Evolutionary conservation across 1,140 invertebrate genomes (phyloP), one percentile per base, ranked within the genome.

Genomic region (Diorhabda sublineata): DNA sequence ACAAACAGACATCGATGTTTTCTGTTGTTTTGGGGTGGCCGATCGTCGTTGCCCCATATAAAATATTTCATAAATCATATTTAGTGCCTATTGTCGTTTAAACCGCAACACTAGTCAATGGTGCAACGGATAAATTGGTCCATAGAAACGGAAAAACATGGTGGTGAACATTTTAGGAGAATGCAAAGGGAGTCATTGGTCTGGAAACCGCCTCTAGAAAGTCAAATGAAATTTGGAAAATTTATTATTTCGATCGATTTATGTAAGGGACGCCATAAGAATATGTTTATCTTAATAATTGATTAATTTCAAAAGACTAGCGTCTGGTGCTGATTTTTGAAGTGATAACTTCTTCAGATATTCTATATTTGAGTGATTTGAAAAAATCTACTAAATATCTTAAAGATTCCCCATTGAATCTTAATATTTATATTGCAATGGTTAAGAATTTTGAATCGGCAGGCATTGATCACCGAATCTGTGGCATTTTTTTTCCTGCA

Each of bases 61-160:
- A 75, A 75, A 75, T 75, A 75, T 73, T 71, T 66, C 74, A 75
- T 75, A 75, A 75, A 75, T 75, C 74, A 75, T 74, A 75, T 75
- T 75, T 75, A 75, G 74, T 69, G 58, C 67, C 73, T 65, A 65
- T 62, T 74, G 73, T 75, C 70, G 71, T 70, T 56, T 44, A 41
- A 57, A 45, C 64, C 59, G 61, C 61, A 58, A 65, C 42, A 58
- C 41, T 52, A 42, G 61, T 47, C 64, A 64, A 67, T 64, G 70
- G 64, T 72, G 64, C 69, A 72, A 72, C 71, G 71, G 71, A 70
- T 72, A 72, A 72, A 72, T 72, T 72, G 71, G 66, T 61, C 68
- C 68, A 68, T 72, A 69, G 61, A 71, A 71, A 71, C 41, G 61
- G 44, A 56, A 65, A 43, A 52, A 52, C n/a, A 63, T 70, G 69